A percentile compares a stretch with the other conserved stretches of the same genome.
phyloP scores from a whole-genome alignment of 2,888 invertebrate species.

The Shargacucullia verbasci region DNA sequence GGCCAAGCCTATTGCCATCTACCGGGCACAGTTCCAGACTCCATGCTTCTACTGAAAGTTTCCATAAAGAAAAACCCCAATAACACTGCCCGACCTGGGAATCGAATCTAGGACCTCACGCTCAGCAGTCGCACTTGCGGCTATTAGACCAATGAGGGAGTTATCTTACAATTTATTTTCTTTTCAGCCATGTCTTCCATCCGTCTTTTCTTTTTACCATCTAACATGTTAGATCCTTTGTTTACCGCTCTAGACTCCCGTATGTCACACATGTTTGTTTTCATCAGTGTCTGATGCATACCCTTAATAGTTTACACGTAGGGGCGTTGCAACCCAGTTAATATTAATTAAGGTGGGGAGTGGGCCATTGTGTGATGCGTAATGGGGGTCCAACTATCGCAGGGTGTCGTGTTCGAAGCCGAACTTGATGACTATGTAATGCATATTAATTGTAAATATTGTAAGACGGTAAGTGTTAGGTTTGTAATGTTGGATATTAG shows the following conservation, averaged over 20 bases:
- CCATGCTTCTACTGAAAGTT: too few species aligned
- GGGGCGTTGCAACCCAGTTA: constrained; percentile 76
- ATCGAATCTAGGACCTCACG: too few species aligned
- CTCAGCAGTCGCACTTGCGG: too few species aligned
- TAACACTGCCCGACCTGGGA: too few species aligned
- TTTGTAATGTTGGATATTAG: background rate
- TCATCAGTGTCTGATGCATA: constrained; percentile 80
- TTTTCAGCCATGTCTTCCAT: too few species aligned
- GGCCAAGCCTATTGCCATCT: too few species aligned
- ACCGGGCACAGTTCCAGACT: too few species aligned
- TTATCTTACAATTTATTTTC: too few species aligned
- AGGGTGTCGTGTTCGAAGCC: constrained; percentile 67
- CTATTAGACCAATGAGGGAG: too few species aligned
- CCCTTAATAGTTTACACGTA: constrained; percentile 75
- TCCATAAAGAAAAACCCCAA: too few species aligned
- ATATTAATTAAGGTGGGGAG: constrained; percentile 71
- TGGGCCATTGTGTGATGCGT: constrained; percentile 55
- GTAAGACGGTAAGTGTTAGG: constrained; percentile 34
- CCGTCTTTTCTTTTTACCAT: too few species aligned
- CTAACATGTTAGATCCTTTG: constrained; percentile 18
- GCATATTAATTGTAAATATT: constrained; percentile 53
- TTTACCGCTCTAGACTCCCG: constrained; percentile 42
- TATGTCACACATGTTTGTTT: constrained; percentile 78
- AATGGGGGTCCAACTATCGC: constrained; percentile 72
- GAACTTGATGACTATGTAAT: constrained; percentile 57